Conservation (phyloP, 2,888 invertebrate genomes). For the Coenonympha arcania region DNA sequence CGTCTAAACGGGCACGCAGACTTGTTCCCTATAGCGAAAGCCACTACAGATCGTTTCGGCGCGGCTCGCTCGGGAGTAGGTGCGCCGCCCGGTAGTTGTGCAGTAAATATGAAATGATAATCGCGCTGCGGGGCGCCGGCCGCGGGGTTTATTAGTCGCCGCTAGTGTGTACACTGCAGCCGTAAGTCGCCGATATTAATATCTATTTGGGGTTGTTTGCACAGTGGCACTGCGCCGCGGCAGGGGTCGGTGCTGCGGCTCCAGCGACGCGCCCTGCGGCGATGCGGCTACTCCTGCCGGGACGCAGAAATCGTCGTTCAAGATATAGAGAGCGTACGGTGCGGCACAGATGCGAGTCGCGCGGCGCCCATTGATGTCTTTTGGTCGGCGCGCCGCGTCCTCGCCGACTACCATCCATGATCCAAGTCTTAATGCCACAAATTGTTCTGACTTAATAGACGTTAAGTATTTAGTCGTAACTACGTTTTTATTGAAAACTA, state of each 20-base stretch:
- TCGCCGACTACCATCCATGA: too few species aligned
- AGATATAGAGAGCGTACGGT: too few species aligned
- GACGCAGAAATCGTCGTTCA: too few species aligned
- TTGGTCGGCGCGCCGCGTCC: background rate
- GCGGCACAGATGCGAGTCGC: too few species aligned
- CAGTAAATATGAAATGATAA: background rate
- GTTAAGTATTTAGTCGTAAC: too few species aligned
- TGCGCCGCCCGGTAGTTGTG: constrained; percentile 9
- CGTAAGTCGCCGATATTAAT: background rate
- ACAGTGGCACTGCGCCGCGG: background rate
- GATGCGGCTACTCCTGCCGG: too few species aligned
- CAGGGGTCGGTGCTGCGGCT: too few species aligned
- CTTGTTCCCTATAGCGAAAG: background rate
- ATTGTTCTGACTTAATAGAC: too few species aligned
- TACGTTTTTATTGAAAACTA: too few species aligned
- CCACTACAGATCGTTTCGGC: constrained; percentile 1
- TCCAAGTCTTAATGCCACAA: too few species aligned
- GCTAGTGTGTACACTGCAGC: background rate
- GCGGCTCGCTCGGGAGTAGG: background rate
- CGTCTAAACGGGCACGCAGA: background rate
- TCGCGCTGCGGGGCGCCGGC: constrained; percentile 14
- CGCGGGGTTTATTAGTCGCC: constrained; percentile 7
- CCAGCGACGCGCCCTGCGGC: too few species aligned
- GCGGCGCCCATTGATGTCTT: background rate
- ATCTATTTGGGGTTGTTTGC: background rate